Evolutionary conservation across 2,888 invertebrate genomes (phyloP), one percentile per base, ranked within the genome.

Genomic region (Pseudococcus longispinus): DNA sequence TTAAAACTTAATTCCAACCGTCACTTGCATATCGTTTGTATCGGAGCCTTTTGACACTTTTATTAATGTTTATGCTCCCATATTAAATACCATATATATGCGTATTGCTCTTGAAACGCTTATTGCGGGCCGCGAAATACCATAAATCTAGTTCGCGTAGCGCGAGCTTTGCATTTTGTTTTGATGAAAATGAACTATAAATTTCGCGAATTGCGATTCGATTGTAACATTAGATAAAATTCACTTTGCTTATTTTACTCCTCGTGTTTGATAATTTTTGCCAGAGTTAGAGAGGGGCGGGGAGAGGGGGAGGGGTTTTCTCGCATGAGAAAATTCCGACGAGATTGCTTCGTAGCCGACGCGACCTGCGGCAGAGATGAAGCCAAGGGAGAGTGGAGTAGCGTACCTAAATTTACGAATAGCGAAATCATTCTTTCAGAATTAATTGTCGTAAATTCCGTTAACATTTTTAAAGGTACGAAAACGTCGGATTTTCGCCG

Each of bases 181-280:
- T 80, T 80, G 42, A 80, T 80, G 77, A 80, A 80, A 80, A 37
- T 80, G 77, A 80, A 42, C 42, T 80, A 80, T 80, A 80, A 80
- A 80, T 80, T 80, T 42, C 9, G 32, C 20, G 29, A 80, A 80
- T 80, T 42, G 77, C 77, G 77, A 80, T 80, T 80, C 77, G 42
- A 80, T 42, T 42, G 77, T 80, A 80, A 80, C 42, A 11, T 80
- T 37, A 80, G 77, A 80, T 80, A 80, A 80, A 42, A 80, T 80
- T 80, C 77, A 42, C 32, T 80, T 80, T 80, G 32, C 77, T 37
- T 42, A 42, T 80, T 80, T 80, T 80, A n/a, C 70, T 70, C 60
- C 23, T 60, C 70, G 13, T 70, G 70, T 70, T 70, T 70, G 70
- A 70, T 70, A 70, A 70, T 70, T 70, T 70, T 70, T 70, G 29